Evolutionary conservation across 1,140 invertebrate genomes (phyloP), one percentile per base, ranked within the genome.

Genomic region (Drosophila trapezifrons): DNA sequence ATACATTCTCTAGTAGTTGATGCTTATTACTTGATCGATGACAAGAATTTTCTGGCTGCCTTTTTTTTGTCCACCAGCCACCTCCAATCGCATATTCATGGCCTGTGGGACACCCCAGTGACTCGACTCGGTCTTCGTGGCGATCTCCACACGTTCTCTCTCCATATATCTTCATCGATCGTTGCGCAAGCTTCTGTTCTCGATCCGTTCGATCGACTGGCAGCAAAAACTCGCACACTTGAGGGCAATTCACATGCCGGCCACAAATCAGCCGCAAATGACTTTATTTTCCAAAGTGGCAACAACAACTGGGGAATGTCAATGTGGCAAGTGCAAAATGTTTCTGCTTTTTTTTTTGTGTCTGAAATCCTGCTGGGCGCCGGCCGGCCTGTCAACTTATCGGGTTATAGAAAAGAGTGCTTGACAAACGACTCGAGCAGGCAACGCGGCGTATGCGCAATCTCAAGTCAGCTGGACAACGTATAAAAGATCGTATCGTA

Each of bases 201-300:
- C 40, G 35, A 63, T 32, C 64, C 64, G 47, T 37, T 15, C 38
- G 66, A 72, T 40, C 47, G 59, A 40, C 17, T 38, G 35, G 67
- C 63, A 49, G 49, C 57, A 72, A 57, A 58, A 71, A 71, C 63
- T 63, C 55, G 75, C 70, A 81, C 69, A 82, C 67, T 82, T 60
- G 79, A 78, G 74, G 57, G 46, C 51, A 76, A 79, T 79, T 64
- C 51, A 66, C 55, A 76, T 84, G 79, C 79, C 57, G 69, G 67
- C 80, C 77, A 62, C 80, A 83, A 70, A 64, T 81, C 63, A 71
- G 57, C 70, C 78, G 55, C 76, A 79, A 79, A 79, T 79, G 62
- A 67, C 79, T 79, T 79, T 73, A 79, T 74, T 79, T 59, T 59
- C 40, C 72, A 72, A 54, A 75, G 62, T 22, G 22, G 54, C 59